Evolutionary conservation across 1,140 invertebrate genomes (phyloP).

Genomic region (Aphaenogaster floridana): DNA sequence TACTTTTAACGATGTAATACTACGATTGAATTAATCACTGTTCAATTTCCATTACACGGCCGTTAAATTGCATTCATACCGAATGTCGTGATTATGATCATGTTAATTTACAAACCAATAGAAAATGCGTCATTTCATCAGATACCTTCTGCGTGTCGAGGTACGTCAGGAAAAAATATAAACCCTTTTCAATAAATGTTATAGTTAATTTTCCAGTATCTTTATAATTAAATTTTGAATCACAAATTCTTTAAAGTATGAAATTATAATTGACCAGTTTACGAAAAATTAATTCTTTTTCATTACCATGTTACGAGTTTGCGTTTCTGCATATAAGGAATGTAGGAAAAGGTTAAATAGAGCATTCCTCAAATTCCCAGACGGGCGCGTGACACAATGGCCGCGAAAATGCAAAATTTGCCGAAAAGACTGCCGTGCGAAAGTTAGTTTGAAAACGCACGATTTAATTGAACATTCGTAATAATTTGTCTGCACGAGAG

Average conservation of each 20-base stretch:
- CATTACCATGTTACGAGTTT: background rate
- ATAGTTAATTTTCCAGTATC: background rate
- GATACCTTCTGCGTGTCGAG: background rate
- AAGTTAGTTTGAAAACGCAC: slow-evolving; percentile 47
- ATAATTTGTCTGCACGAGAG: slow-evolving; percentile 55
- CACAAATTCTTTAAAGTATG: background rate
- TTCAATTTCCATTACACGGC: background rate
- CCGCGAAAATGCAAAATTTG: slow-evolving; percentile 35
- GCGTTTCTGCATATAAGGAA: background rate
- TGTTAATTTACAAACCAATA: background rate
- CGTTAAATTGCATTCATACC: background rate
- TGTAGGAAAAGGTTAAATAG: slow-evolving; percentile 18
- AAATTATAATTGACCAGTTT: background rate
- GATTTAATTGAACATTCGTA: slow-evolving; percentile 62
- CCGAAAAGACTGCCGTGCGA: slow-evolving; percentile 1
- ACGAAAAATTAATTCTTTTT: background rate
- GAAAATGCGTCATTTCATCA: slow-evolving; percentile 20
- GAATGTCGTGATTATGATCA: background rate
- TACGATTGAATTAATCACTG: slow-evolving; percentile 38
- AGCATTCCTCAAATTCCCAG: slow-evolving; percentile 6
- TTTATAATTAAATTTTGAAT: background rate
- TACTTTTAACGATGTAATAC: slow-evolving; percentile 40
- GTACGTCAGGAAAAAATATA: background rate
- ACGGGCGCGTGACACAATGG: background rate
- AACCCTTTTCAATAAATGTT: background rate